Conservation (phyloP, 2,888 invertebrate genomes). For the Tortricodes alternella region DNA sequence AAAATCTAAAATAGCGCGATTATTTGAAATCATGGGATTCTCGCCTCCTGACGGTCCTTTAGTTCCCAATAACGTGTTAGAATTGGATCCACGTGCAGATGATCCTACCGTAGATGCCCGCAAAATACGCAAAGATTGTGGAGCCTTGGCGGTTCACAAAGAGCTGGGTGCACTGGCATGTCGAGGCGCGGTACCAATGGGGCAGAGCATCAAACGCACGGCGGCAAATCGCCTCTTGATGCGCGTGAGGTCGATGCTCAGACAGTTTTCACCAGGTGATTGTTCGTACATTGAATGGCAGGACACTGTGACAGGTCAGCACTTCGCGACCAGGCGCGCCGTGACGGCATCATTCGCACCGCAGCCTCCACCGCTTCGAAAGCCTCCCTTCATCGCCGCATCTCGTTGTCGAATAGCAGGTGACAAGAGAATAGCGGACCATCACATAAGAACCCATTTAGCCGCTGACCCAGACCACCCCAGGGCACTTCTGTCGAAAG, state of each 20-base stretch:
- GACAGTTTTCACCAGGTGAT: conserved; percentile 62
- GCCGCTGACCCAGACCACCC: conserved; percentile 50
- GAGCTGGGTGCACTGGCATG: conserved; percentile 64
- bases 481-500: conserved; percentile 56
- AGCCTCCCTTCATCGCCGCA: conserved; percentile 48
- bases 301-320: conserved; percentile 67
- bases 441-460: conserved; percentile 50
- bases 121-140: conserved; percentile 62
- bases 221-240: conserved; percentile 69
- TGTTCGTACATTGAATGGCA: conserved; percentile 63
- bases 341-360: conserved; percentile 72
- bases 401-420: conserved; percentile 60
- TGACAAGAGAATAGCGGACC: conserved; percentile 55
- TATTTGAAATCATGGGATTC: conserved; percentile 60
- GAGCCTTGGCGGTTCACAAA: conserved; percentile 70
- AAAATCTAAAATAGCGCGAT: conserved; percentile 51
- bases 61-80: conserved; percentile 49
- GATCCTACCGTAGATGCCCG: conserved; percentile 56
- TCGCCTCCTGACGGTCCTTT: conserved; percentile 44
- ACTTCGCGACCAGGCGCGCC: conserved; percentile 64
- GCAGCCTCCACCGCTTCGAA: conserved; percentile 52
- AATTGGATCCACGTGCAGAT: conserved; percentile 46
- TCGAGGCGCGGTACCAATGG: conserved; percentile 60
- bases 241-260: conserved; percentile 64
- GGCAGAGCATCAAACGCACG: conserved; percentile 69